Evolutionary conservation across 2,888 invertebrate genomes (phyloP).

Genomic region (Sabatieria punctata): DNA sequence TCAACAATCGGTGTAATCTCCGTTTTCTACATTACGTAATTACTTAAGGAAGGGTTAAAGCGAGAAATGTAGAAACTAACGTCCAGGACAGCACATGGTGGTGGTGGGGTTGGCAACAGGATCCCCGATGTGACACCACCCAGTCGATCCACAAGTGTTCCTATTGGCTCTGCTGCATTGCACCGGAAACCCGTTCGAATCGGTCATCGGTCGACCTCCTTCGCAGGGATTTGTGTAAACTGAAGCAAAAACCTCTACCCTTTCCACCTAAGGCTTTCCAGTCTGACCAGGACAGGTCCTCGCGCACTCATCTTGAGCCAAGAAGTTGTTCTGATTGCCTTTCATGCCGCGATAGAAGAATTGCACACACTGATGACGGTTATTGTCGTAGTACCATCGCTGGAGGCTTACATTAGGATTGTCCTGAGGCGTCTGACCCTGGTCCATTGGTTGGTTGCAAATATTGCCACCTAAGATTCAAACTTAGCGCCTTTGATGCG

Average conservation of each 20-base stretch:
- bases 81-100: conserved; percentile 9
- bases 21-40: too few relatives aligned
- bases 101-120: background rate
- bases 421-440: too few relatives aligned
- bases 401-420: too few relatives aligned
- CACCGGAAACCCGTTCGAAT: background rate
- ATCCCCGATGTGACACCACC: conserved; percentile 11
- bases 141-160: conserved; percentile 1
- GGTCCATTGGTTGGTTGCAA: too few relatives aligned
- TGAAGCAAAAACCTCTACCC: background rate
- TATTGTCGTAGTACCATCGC: conserved; percentile 9
- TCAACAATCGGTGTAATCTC: too few relatives aligned
- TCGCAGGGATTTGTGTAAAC: conserved; percentile 3
- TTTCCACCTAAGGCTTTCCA: too few relatives aligned
- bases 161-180: background rate
- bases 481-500: too few relatives aligned
- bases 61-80: too few relatives aligned
- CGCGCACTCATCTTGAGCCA: conserved; percentile 8
- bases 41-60: too few relatives aligned
- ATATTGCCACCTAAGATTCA: too few relatives aligned
- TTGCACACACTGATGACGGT: conserved; percentile 1
- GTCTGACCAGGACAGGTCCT: conserved; percentile 7
- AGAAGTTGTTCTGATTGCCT: conserved; percentile 13
- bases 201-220: background rate
- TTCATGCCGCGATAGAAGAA: conserved; percentile 9